A percentile compares a stretch with the other conserved stretches of the same genome.
Conservation (phyloP, 1,140 invertebrate species). For the Orius insidiosus region DNA sequence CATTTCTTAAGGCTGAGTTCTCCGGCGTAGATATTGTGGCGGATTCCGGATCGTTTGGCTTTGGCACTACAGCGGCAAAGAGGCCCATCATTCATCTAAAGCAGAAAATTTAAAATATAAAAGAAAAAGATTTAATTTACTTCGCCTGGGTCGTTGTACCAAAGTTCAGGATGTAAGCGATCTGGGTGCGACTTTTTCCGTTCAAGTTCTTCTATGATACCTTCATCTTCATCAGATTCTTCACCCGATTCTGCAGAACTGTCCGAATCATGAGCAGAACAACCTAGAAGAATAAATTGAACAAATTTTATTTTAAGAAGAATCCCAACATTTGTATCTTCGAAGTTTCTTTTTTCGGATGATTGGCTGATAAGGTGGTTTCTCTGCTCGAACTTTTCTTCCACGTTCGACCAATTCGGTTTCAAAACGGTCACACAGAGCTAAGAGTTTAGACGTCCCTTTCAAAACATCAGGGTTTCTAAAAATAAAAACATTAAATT, state of each 20-base stretch:
- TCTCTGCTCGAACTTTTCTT: conserved; percentile 35
- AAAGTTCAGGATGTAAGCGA: conserved; percentile 82
- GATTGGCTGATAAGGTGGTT: conserved; percentile 48
- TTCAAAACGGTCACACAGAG: conserved; percentile 57
- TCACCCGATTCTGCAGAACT: conserved; percentile 18
- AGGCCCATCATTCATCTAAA: conserved; percentile 86
- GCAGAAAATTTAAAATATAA: conserved; percentile 10
- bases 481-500: conserved; percentile 48
- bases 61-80: conserved; percentile 87
- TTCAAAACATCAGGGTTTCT: conserved; percentile 38
- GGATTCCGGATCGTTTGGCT: conserved; percentile 73
- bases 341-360: conserved; percentile 44
- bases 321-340: conserved; percentile 51
- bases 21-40: conserved; percentile 91
- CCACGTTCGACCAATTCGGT: conserved; percentile 51
- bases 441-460: conserved; percentile 40
- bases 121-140: conserved; percentile 25
- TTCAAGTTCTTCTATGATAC: conserved; percentile 69
- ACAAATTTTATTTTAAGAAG: too few species aligned
- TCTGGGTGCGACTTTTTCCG: conserved; percentile 83
- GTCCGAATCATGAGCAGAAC: conserved; percentile 11
- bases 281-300: too few species aligned
- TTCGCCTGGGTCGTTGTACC: conserved; percentile 91
- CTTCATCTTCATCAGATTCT: conserved; percentile 48
- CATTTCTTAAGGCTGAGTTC: conserved; percentile 61